These are phyloP conservation scores for Calameuta filiformis DNA, from an alignment of 2,888 invertebrate species.

Conservation along the genomic window DNA sequence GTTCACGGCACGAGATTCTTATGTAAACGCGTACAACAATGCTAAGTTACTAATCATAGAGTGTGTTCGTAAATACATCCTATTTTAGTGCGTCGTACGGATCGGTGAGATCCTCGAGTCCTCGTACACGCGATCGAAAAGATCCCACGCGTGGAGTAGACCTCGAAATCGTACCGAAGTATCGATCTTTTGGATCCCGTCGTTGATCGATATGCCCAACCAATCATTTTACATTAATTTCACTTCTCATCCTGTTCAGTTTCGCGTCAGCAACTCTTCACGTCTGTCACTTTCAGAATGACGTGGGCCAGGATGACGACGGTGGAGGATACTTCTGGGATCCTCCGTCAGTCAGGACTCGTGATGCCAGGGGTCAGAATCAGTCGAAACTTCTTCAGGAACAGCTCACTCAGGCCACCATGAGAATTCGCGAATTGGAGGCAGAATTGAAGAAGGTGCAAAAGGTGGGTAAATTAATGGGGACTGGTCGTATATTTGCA, in stretches of 20 bases:
- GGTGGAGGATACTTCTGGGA: conserved; percentile 60
- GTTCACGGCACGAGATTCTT: conserved; percentile 52
- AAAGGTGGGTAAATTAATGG: conserved; percentile 35
- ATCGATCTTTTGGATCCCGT: neutral
- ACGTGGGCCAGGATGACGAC: conserved; percentile 43
- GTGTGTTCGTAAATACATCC: neutral
- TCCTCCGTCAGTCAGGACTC: conserved; percentile 44
- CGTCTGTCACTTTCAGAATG: conserved; percentile 39
- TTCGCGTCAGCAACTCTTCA: neutral
- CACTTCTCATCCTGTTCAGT: neutral
- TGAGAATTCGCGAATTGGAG: conserved; percentile 59
- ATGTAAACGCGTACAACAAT: conserved; percentile 56
- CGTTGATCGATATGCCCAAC: neutral
- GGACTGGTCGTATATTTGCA: neutral
- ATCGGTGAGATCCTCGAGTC: neutral
- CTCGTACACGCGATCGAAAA: neutral
- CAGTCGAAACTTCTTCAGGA: conserved; percentile 53
- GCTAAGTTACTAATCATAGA: conserved; percentile 48
- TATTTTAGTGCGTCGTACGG: neutral
- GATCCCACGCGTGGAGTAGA: neutral
- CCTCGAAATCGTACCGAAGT: neutral
- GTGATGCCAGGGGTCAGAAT: conserved; percentile 39
- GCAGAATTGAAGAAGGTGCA: conserved; percentile 48
- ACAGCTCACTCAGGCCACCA: conserved; percentile 58
- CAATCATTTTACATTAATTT: neutral